Percentiles rank a stretch among this genome's conserved stretches.
phyloP scores from a whole-genome alignment of 2,888 invertebrate species.

The Nemotelus nigrinus region DNA sequence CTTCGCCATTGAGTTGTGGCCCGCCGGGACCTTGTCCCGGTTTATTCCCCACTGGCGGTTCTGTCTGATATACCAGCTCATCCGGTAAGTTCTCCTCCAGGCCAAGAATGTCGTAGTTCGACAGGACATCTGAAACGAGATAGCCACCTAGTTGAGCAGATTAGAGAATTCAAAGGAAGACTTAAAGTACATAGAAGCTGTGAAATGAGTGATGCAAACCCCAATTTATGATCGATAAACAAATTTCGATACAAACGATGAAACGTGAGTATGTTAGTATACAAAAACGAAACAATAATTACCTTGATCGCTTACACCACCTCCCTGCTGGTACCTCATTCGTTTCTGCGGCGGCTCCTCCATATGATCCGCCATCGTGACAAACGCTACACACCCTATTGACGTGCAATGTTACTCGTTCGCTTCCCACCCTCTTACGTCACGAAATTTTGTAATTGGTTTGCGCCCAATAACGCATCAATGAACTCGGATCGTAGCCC shows the following conservation, averaged over 20 bases:
- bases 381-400: background rate
- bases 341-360: constrained; percentile 97
- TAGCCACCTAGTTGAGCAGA: constrained; percentile 17
- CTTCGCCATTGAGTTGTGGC: constrained; percentile 74
- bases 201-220: background rate
- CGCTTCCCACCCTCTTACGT: background rate
- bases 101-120: constrained; percentile 86
- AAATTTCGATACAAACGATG: too few species aligned
- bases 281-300: constrained; percentile 6
- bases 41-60: constrained; percentile 73
- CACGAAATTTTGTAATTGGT: too few species aligned
- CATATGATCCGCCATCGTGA: constrained; percentile 91
- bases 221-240: too few species aligned
- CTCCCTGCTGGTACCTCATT: constrained; percentile 71
- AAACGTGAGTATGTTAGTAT: background rate
- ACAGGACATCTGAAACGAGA: constrained; percentile 73
- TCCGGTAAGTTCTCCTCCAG: constrained; percentile 93
- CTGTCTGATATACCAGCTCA: constrained; percentile 82
- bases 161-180: constrained; percentile 5
- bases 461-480: too few species aligned
- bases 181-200: background rate
- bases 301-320: constrained; percentile 53
- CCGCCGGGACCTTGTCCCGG: constrained; percentile 84
- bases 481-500: too few species aligned
- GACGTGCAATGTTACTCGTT: constrained; percentile 10